Evolutionary conservation across 2,888 invertebrate species (phyloP), one percentile per base, ranked within the genome.

Genomic region (Apamea anceps): DNA sequence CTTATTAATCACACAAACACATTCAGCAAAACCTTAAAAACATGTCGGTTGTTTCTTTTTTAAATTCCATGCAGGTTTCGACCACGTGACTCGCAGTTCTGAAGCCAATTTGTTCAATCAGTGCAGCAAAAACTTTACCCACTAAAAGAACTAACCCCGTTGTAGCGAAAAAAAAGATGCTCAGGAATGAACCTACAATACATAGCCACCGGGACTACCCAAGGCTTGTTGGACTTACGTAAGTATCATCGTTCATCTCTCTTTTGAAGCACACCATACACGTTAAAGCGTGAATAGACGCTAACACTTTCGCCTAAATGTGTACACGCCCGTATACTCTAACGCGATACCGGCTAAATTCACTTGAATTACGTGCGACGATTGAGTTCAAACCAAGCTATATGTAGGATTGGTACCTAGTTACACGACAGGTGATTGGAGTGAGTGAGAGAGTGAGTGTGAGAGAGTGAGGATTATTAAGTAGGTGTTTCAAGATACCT

Each of bases 291-390:
- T 66, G 81, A 85, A 62, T 62, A 81, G 25, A 67, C 67, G 72
- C 54, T 68, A n/a, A 62, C 32, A 66, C 60, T 72, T 81, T 85
- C 72, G n/a, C 28, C 72, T 48, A 10, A 74, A 85, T 81, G 81
- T 81, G 85, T 81, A 54, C 65, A 81, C 65, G 60, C 85, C 81
- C 85, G 72, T 85, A 81, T 66, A 60, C n/a, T n/a, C 57, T 54
- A 45, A 71, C 60, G n/a, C 37, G 45, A 72, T 66, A 28, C 28
- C 13, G 45, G 72, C 51, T 37, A 67, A 54, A 81, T 67, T 81
- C 66, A 57, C 51, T 85, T 48, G 21, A 81, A 81, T 81, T 66
- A 54, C 42, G 81, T 60, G 45, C 1, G 45, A 85, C n/a, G 32
- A 45, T 80, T 71, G 60, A 72, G 45, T 45, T 32, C 66, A 54